Base-by-base conservation (phyloP, 2,797 vertebrate species). In the Sus cebifrons region DNA sequence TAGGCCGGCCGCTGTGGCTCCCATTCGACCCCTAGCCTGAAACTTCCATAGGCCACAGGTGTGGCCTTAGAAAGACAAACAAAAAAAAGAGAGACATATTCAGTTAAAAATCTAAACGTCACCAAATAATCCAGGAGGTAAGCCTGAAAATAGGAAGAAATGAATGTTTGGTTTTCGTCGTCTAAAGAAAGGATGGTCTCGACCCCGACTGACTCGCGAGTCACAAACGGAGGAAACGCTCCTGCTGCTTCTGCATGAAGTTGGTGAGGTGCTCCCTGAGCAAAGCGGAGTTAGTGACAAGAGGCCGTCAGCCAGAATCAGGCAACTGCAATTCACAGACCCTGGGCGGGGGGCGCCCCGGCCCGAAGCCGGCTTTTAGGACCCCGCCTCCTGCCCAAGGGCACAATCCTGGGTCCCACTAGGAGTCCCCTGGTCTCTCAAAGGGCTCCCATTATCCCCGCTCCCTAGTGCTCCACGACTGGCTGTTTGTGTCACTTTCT, bases 281-380 rank as follows among this genome's bases (percentile, higher is more conserved):
- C 11, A 2, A 10, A 3, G 44, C 44, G 44, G 44, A 44, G 44
- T 44, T 44, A 44, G 44, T 44, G 44, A 44, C 32, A 32, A 32
- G 32, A 32, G 44, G 44, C 44, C 44, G 4, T 9, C 44, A 44
- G 44, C 11, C 14, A 13, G 1, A 20, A 25, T 15, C 58, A n/a
- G 77, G 68, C 11, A 0, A 16, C 10, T 21, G 7, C 27, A 5
- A 13, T 20, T 20, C 29, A 5, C 7, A 3, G 65, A 4, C 3
- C 12, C 13, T 1, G 16, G 1, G 0, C 0, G 18, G 21, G 18
- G 21, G 3, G 20, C 4, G 21, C 29, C 4, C 65, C 0, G 8
- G 8, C n/a, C 40, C 17, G 3, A 62, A 40, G 4, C 36, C 0
- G 0, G 20, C 21, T 3, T 17, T 27, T 11, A 32, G 68, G 40